These are phyloP conservation scores for Trichomycterus rosablanca DNA, from an alignment of 2,113 vertebrate genomes.

Conservation along the genomic window DNA sequence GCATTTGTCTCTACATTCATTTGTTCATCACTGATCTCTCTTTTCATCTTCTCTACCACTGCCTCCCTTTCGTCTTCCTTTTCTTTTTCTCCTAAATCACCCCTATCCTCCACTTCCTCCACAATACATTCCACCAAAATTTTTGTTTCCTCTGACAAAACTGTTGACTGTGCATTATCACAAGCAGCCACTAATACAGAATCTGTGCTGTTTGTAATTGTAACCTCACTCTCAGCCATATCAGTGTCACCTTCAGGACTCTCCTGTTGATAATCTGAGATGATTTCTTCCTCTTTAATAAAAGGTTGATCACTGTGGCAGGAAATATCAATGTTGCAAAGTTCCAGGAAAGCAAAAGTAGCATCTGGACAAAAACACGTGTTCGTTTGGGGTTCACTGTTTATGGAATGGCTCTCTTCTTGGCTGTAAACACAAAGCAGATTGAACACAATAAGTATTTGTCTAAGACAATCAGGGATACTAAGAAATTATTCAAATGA, in stretches of 20 bases:
- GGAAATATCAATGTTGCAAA: conserved; percentile 1
- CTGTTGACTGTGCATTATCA: conserved; percentile 3
- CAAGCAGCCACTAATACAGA: neutral
- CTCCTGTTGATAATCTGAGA: conserved; percentile 10
- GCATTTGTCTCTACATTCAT: neutral
- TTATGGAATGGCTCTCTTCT: neutral
- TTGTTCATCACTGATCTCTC: neutral
- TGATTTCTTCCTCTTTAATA: conserved; percentile 1
- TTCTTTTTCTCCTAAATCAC: neutral
- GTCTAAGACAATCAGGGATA: neutral
- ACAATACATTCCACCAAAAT: neutral
- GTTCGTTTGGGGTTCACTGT: conserved; percentile 17
- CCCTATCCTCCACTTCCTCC: neutral
- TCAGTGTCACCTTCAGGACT: neutral
- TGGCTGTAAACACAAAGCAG: conserved; percentile 17
- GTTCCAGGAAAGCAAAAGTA: conserved; percentile 4
- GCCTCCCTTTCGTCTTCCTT: neutral
- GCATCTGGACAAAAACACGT: conserved; percentile 32
- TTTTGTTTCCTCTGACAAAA: neutral
- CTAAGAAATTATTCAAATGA: too few relatives aligned
- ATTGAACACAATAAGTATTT: neutral
- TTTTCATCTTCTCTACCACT: neutral
- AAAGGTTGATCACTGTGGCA: neutral
- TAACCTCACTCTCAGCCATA: neutral
- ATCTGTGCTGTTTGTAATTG: neutral